Conservation (phyloP, 2,113 vertebrate species). For the Naja naja region DNA sequence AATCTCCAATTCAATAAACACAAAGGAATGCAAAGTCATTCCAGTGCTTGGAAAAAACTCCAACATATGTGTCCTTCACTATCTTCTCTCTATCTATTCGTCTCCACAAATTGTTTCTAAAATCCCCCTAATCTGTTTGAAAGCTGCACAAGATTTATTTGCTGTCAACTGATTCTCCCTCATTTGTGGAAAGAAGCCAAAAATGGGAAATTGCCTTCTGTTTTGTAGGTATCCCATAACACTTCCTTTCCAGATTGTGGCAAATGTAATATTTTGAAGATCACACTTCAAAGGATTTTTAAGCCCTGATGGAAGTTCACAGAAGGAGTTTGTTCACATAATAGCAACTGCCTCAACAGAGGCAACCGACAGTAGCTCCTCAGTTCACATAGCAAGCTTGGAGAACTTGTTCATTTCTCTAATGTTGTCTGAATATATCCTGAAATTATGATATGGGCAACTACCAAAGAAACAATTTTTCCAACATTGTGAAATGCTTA, state of each 20-base stretch:
- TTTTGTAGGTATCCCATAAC: neutral
- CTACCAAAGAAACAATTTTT: neutral
- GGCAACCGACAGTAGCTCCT: neutral
- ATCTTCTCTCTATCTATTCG: neutral
- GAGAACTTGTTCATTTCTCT: neutral
- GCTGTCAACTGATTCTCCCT: neutral
- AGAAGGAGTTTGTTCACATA: neutral
- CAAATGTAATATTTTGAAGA: accelerated
- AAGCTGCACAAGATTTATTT: neutral
- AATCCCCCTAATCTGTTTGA: neutral
- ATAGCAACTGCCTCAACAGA: neutral
- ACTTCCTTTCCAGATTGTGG: neutral
- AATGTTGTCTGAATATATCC: accelerated
- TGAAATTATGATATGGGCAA: neutral
- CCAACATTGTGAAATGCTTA: constrained; percentile 31
- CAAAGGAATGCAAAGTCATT: neutral
- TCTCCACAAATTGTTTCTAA: neutral
- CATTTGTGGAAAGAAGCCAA: neutral
- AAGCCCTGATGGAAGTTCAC: accelerated
- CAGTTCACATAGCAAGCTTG: accelerated
- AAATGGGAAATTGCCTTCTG: accelerated
- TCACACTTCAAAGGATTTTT: neutral
- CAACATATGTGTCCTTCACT: neutral
- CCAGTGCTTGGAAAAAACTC: neutral
- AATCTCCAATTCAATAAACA: neutral